phyloP scores from a whole-genome alignment of 2,113 vertebrate species.

The Charina bottae region DNA sequence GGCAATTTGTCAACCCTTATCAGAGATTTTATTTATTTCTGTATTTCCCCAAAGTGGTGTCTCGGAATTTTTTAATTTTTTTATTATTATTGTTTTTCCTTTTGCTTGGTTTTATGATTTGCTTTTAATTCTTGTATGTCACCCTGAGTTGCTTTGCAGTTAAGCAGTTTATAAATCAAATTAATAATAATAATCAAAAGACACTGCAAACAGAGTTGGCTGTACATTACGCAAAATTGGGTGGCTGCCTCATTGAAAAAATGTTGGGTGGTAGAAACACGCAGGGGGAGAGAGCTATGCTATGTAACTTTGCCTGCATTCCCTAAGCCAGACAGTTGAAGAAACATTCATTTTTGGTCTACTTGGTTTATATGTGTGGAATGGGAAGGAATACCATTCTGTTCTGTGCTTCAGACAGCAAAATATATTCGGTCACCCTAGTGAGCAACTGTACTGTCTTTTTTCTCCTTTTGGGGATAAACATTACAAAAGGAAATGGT shows the following conservation, averaged over 20 bases:
- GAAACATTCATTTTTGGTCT: not conserved
- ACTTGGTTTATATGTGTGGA: not conserved
- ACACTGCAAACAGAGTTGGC: not conserved
- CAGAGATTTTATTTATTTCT: not conserved
- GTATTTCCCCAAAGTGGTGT: not conserved
- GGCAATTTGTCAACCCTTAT: not conserved
- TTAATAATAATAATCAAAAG: not conserved
- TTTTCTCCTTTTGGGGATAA: too few relatives aligned
- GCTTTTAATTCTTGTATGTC: not conserved
- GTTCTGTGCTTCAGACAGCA: not conserved
- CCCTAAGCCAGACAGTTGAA: not conserved
- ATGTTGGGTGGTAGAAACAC: not conserved
- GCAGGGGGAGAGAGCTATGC: not conserved
- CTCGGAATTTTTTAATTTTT: not conserved
- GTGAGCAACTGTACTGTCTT: not conserved
- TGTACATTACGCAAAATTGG: not conserved
- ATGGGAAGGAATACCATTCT: not conserved
- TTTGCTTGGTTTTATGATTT: not conserved
- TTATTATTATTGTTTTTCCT: too few relatives aligned
- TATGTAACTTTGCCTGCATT: not conserved
- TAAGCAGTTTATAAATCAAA: not conserved
- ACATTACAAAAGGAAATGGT: too few relatives aligned
- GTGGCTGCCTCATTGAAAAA: not conserved
- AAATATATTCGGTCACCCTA: not conserved
- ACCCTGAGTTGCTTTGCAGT: not conserved